Base-by-base conservation (phyloP, 2,888 invertebrate genomes). In the Cheilosia pagana region DNA sequence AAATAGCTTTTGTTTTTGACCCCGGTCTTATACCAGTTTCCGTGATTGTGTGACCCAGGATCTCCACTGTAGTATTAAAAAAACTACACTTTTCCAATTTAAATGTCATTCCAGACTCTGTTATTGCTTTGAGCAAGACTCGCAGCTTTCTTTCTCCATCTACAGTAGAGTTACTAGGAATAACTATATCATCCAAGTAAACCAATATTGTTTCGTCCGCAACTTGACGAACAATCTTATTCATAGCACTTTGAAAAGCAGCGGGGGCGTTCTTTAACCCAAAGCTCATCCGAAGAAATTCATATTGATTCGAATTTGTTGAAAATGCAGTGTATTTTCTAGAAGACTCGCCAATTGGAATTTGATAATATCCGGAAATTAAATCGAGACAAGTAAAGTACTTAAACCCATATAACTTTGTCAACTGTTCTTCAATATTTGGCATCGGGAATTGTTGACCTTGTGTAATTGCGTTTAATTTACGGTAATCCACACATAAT, bases 291-390 rank as follows among this genome's bases (percentile, higher is more conserved):
- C 63, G 23, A 1, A 48, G 45, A 39, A 74, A 63, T 14, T 55
- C 63, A 7, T 63, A 63, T 10, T 74, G 72, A 16, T 55, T 74
- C 3, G 52, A 43, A 31, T 39, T 19, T 14, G 62, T 55, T 16
- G 12, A 50, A 75, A 75, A 75, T 0, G 67, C 41, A 14, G 67
- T 67, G 21, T 57, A 67, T 12, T 67, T 67, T 59, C 67, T 59
- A 0, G 59, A 75, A 2, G 41, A 25, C 31, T 67, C 35, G 3
- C 31, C 35, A 31, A 75, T 16, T 1, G 59, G 65, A 8, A 67
- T 76, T 60, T 59, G 67, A 16, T 60, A 52, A 8, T 52, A 75
- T 3, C 67, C 67, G 1, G 75, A 75, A 23, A 67, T 75, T 14
- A 74, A 57, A 35, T 74, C 74, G 1, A 74, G 65, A 16, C 45